Conservation (phyloP, 2,888 invertebrate genomes). For the Drosophila emarginata region DNA sequence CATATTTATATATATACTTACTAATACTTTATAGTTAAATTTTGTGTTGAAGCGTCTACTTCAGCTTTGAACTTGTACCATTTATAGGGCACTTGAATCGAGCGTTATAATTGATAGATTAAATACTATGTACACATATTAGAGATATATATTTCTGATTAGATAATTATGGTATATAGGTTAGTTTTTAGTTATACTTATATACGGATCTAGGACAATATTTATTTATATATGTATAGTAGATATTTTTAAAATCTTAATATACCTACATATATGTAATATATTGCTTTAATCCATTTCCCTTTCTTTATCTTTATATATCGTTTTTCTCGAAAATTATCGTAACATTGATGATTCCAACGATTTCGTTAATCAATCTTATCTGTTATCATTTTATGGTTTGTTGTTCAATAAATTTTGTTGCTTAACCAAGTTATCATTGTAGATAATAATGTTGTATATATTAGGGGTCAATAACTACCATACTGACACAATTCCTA, state of each 20-base stretch:
- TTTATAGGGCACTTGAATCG: constrained; percentile 13
- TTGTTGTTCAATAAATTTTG: constrained; percentile 30
- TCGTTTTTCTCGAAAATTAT: neutral
- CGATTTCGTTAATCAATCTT: neutral
- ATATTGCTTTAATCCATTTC: too few species aligned
- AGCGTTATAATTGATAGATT: constrained; percentile 8
- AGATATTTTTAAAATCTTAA: too few species aligned
- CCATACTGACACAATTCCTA: neutral
- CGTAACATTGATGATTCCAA: neutral
- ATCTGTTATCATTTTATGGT: constrained; percentile 1
- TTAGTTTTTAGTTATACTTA: too few species aligned
- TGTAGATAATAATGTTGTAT: neutral
- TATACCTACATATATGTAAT: too few species aligned
- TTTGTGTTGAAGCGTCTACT: neutral
- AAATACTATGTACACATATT: neutral
- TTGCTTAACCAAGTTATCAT: constrained; percentile 18
- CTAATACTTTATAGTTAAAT: neutral
- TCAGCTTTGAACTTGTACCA: constrained; percentile 15
- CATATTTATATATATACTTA: too few species aligned
- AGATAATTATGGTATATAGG: neutral
- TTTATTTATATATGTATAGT: too few species aligned
- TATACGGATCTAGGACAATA: too few species aligned
- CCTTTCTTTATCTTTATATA: too few species aligned
- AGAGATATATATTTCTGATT: neutral
- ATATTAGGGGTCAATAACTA: neutral